Conservation (phyloP, 1,140 invertebrate genomes). For the Laupala kohalensis region DNA sequence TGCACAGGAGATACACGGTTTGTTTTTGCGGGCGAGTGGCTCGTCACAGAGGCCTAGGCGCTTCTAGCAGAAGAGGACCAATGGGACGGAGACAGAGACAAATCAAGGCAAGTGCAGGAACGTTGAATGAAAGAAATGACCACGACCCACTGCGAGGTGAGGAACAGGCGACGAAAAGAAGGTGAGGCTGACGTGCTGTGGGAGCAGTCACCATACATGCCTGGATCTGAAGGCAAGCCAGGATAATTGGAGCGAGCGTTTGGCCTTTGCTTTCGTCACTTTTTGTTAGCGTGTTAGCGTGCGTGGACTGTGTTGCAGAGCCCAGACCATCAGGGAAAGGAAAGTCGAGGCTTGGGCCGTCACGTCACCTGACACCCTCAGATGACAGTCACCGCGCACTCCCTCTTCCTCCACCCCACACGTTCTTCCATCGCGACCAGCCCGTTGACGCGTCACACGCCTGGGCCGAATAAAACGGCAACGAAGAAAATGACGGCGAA, state of each 20-base stretch:
- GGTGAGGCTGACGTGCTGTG: no score
- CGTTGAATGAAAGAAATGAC: no score
- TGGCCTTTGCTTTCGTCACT: neutral
- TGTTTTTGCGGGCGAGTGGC: neutral
- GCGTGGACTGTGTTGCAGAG: no score
- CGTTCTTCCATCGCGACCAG: neutral
- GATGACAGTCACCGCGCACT: neutral
- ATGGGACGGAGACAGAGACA: no score
- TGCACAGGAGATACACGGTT: neutral
- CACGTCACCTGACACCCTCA: neutral
- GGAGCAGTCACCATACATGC: no score
- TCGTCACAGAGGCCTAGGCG: no score
- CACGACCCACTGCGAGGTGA: no score
- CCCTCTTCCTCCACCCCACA: neutral
- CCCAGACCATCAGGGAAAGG: no score
- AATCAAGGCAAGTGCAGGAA: no score
- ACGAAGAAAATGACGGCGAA: neutral
- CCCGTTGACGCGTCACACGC: neutral
- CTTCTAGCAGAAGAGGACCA: no score
- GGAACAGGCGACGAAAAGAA: no score
- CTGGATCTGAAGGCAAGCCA: neutral
- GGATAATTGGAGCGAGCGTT: neutral
- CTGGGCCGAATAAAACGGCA: neutral
- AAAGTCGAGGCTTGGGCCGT: neutral
- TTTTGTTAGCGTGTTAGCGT: no score